Evolutionary conservation across 2,888 invertebrate genomes (phyloP).

Genomic region (Pediacus dermestoides): DNA sequence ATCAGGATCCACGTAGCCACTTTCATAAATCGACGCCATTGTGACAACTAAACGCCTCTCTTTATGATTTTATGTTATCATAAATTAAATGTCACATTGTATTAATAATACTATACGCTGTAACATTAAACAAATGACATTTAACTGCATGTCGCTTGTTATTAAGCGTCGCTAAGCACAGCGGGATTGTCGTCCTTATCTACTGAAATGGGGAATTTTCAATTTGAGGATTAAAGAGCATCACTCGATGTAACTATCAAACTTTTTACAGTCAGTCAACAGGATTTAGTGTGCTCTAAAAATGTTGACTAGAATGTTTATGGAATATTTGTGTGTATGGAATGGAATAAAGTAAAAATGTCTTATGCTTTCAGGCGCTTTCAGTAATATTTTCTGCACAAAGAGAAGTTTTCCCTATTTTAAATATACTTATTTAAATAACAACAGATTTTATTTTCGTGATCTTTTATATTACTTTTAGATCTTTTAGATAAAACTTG

Average conservation of each 20-base stretch:
- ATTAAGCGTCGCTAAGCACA: slow-evolving; percentile 27
- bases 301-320: no score
- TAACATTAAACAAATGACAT: slow-evolving; percentile 41
- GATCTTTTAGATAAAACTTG: no score
- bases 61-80: slow-evolving; percentile 37
- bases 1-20: slow-evolving; percentile 12
- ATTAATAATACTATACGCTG: slow-evolving; percentile 35
- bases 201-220: slow-evolving; percentile 24
- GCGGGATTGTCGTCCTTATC: slow-evolving; percentile 20
- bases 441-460: no score
- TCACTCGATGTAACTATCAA: slow-evolving; percentile 13
- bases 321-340: no score
- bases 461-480: no score
- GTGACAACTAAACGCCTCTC: slow-evolving; percentile 30
- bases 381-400: no score
- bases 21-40: slow-evolving; percentile 28
- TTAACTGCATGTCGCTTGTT: slow-evolving; percentile 36
- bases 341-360: no score
- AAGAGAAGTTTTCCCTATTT: no score
- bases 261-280: no score
- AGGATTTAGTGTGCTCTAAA: no score
- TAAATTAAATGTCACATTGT: slow-evolving; percentile 43
- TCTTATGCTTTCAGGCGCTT: no score
- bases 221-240: slow-evolving; percentile 21
- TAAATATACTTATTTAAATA: no score